Conservation (phyloP, 2,888 invertebrate species). For the Lasioglossum lativentre region DNA sequence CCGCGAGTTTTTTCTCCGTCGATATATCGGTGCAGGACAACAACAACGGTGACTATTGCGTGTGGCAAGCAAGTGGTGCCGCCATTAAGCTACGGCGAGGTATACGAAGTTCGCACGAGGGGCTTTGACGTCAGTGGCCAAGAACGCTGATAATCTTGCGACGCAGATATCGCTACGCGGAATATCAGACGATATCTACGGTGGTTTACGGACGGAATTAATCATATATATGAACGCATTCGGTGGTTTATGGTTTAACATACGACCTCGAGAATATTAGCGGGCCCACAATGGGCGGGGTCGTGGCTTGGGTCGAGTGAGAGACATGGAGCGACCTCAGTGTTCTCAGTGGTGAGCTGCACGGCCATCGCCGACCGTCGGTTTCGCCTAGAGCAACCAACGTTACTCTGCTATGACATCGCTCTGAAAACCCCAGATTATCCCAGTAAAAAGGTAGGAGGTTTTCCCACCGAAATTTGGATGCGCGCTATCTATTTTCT, state of each 20-base stretch:
- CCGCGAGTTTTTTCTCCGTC: conserved; percentile 43
- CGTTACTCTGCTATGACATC: conserved; percentile 77
- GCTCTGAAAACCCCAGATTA: conserved; percentile 76
- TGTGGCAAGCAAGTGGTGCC: conserved; percentile 63
- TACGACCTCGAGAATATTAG: conserved; percentile 37
- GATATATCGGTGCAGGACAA: conserved; percentile 47
- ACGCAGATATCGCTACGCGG: conserved; percentile 62
- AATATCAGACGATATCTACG: conserved; percentile 45
- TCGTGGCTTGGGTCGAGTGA: conserved; percentile 66
- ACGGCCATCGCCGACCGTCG: conserved; percentile 75
- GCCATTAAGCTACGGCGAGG: conserved; percentile 41
- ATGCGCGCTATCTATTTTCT: conserved; percentile 63
- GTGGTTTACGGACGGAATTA: conserved; percentile 40
- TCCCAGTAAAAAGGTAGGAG: conserved; percentile 76
- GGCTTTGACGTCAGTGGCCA: conserved; percentile 63
- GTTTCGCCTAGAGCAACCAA: conserved; percentile 69
- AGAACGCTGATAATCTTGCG: conserved; percentile 65
- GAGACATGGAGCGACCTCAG: conserved; percentile 78
- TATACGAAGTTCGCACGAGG: conserved; percentile 53
- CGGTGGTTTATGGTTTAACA: conserved; percentile 57
- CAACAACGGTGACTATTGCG: conserved; percentile 23
- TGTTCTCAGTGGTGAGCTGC: conserved; percentile 76
- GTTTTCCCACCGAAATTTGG: conserved; percentile 68
- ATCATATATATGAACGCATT: conserved; percentile 44
- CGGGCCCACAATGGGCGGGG: conserved; percentile 65